Percentiles rank a stretch among this genome's conserved stretches.
Conservation (phyloP, 1,140 invertebrate genomes). For the Radopholus similis region DNA sequence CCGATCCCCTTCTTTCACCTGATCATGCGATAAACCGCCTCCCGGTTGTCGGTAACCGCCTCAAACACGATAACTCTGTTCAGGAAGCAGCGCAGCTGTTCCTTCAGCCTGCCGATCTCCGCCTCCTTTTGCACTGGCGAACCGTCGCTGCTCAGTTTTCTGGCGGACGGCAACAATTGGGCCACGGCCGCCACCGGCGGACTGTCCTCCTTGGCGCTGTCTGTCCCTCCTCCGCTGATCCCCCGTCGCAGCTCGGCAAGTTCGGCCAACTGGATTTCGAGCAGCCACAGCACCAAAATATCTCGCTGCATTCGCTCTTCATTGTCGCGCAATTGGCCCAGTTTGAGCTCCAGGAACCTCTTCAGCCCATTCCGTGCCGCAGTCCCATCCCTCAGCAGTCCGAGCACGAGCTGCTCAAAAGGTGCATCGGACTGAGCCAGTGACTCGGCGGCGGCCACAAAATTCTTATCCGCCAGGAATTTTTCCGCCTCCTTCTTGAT, state of each 20-base stretch:
- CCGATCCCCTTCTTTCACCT: neutral
- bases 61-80: constrained; percentile 28
- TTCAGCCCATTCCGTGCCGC: constrained; percentile 37
- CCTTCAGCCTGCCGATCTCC: constrained; percentile 22
- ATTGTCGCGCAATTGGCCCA: constrained; percentile 14
- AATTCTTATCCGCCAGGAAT: constrained; percentile 36
- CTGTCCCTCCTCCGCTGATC: neutral
- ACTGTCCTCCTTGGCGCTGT: neutral
- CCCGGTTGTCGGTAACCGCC: constrained; percentile 25
- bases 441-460: constrained; percentile 33
- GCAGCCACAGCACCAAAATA: constrained; percentile 40
- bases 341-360: constrained; percentile 30
- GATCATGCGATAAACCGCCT: constrained; percentile 37
- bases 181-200: neutral
- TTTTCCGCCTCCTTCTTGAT: constrained; percentile 44
- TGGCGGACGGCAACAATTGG: neutral
- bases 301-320: constrained; percentile 28
- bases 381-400: constrained; percentile 25
- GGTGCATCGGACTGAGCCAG: constrained; percentile 40
- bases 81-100: constrained; percentile 36
- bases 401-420: constrained; percentile 33
- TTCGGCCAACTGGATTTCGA: constrained; percentile 39
- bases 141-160: neutral
- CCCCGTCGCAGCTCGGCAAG: constrained; percentile 32
- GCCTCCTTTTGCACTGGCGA: neutral